phyloP scores from a whole-genome alignment of 2,888 invertebrate species.

The Melipona bicolor region DNA sequence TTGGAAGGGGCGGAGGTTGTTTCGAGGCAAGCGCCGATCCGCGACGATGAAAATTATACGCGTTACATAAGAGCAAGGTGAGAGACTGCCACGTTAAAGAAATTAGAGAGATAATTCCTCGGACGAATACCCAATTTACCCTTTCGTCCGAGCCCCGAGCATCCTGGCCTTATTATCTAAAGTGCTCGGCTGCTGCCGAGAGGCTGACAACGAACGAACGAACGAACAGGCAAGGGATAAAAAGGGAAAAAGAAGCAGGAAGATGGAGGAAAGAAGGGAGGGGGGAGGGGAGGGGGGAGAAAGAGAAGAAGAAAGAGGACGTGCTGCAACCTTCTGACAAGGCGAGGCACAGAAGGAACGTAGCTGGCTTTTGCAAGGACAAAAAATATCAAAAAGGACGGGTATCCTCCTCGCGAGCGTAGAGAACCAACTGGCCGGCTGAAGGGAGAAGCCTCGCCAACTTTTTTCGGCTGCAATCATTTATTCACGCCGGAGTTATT shows the following conservation, averaged over 20 bases:
- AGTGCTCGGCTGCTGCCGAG: conserved; percentile 79
- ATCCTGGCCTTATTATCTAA: conserved; percentile 84
- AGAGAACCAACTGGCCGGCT: conserved; percentile 53
- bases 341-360: conserved; percentile 57
- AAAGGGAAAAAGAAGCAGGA: not conserved
- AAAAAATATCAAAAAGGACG: conserved; percentile 76
- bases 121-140: conserved; percentile 84
- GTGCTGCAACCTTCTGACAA: conserved; percentile 60
- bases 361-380: conserved; percentile 69
- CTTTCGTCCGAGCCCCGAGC: conserved; percentile 77
- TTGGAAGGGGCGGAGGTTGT: conserved; percentile 2
- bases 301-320: conserved; percentile 58
- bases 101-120: conserved; percentile 84
- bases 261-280: not conserved
- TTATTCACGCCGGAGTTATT: conserved; percentile 80
- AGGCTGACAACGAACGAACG: conserved; percentile 58
- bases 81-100: conserved; percentile 87
- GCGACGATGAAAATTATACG: conserved; percentile 68
- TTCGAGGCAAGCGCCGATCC: conserved; percentile 54
- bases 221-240: not conserved
- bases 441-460: conserved; percentile 64
- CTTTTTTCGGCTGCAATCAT: conserved; percentile 78
- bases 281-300: conserved; percentile 25
- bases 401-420: conserved; percentile 29
- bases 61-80: conserved; percentile 72